Percentiles rank a stretch among this genome's conserved stretches.
Evolutionary conservation across 2,888 invertebrate genomes (phyloP).

Genomic region (Lymantria dispar): DNA sequence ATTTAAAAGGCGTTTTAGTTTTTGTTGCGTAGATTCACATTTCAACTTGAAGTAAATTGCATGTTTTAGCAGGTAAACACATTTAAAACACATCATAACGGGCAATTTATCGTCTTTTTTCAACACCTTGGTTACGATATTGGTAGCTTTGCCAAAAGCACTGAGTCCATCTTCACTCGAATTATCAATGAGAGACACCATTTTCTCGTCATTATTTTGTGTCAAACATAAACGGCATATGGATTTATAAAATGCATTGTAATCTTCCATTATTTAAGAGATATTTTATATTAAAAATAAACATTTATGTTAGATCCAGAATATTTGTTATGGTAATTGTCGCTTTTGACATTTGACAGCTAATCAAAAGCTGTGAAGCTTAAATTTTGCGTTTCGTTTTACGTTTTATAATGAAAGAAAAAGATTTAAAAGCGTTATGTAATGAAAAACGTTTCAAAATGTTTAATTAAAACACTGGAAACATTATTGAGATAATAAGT

Average conservation of each 20-base stretch:
- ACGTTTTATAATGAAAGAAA: neutral
- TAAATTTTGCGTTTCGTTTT: neutral
- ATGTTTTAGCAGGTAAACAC: conserved; percentile 55
- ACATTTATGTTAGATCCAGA: too few species aligned
- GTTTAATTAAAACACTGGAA: too few species aligned
- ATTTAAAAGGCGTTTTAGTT: conserved; percentile 29
- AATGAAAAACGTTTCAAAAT: too few species aligned
- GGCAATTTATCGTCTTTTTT: conserved; percentile 53
- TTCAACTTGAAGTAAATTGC: conserved; percentile 60
- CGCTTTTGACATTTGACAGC: neutral
- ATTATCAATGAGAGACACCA: conserved; percentile 54
- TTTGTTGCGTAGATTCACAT: conserved; percentile 55
- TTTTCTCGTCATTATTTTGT: conserved; percentile 39
- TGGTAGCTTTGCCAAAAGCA: conserved; percentile 54
- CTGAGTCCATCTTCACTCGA: conserved; percentile 46
- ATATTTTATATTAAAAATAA: neutral
- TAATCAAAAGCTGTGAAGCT: neutral
- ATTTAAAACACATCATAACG: conserved; percentile 54
- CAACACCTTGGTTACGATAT: conserved; percentile 50
- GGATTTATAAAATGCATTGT: conserved; percentile 47
- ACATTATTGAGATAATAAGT: too few species aligned
- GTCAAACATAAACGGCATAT: conserved; percentile 65
- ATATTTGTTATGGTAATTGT: too few species aligned
- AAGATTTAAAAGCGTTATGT: too few species aligned
- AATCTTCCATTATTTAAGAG: conserved; percentile 41